Evolutionary conservation across 1,140 invertebrate species (phyloP).

Genomic region (Protaetia brevitarsis): DNA sequence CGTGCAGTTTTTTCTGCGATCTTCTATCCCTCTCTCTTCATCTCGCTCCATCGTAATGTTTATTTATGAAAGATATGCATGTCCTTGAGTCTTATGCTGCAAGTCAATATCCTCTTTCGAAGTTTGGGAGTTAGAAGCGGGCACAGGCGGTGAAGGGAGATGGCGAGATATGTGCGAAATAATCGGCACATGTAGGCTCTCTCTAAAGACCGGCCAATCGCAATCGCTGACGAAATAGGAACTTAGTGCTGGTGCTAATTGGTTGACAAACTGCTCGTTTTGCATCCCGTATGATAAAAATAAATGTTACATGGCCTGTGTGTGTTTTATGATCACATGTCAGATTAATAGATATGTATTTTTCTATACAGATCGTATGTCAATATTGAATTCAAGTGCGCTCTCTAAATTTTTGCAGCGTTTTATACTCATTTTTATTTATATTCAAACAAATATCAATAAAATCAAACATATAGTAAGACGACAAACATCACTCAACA

Average conservation of each 20-base stretch:
- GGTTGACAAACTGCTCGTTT: neutral
- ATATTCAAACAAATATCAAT: no score
- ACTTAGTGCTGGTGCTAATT: constrained; percentile 7
- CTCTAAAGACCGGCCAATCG: neutral
- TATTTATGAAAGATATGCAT: constrained; percentile 15
- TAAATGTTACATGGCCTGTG: constrained; percentile 12
- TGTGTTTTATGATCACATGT: no score
- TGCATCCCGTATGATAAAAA: neutral
- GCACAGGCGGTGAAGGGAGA: neutral
- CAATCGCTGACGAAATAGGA: neutral
- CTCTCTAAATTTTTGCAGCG: no score
- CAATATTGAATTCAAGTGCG: no score
- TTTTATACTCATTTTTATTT: no score
- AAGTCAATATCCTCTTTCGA: constrained; percentile 17
- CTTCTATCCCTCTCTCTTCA: neutral
- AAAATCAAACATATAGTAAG: no score
- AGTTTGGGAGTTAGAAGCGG: neutral
- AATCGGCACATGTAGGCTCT: no score
- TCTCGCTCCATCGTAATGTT: constrained; percentile 2
- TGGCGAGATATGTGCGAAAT: neutral
- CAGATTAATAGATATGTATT: no score
- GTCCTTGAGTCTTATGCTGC: constrained; percentile 7
- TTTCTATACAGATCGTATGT: no score
- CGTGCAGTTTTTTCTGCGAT: neutral
- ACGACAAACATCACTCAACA: no score